Evolutionary conservation across 2,888 invertebrate genomes (phyloP), one percentile per base, ranked within the genome.

Genomic region (Frankliniella intonsa): DNA sequence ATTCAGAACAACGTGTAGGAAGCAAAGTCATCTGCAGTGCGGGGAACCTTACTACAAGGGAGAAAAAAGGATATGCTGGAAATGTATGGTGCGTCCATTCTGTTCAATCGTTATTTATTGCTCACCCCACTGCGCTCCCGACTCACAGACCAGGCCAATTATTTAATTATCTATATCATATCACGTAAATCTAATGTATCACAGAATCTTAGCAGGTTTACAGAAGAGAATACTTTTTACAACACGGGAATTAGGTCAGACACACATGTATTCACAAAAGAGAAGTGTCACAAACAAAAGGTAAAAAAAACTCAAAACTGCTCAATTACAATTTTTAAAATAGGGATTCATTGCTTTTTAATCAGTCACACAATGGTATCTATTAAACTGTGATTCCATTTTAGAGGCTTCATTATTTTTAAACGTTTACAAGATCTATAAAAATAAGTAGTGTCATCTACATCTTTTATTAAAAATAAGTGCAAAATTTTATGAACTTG

Each of bases 1-100:
- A 94, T 94, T 85, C 89, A 90, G 22, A 88, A 88, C 38, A 91
- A 91, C 83, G 88, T 90, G 17, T 81, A 82, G 65, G 82, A 83
- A 50, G 50, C 81, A 55, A 17, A 17, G 7, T 8, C 38, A 38
- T 5, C 38, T 38, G 5, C 38, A 38, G 38, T 5, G 3, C 2
- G 5, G 38, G 38, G 38, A 38, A 2, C 38, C 38, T 2, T 38
- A 3, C 38, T 2, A 5, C 38, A 38, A 38, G 38, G 38, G 38
- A 38, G n/a, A 55, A 55, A 55, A 55, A 55, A 55, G 1, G 12
- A 55, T 55, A 55, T 55, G 55, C 12, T 14, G 14, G 55, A 14
- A 55, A 14, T 55, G 12, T 8, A 55, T 55, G 8, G 55, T 17
- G 12, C 38, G 12, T 55, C 9, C 12, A 51, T 9, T 55, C 11